Base-by-base conservation (phyloP, 2,888 invertebrate species). In the Carpatolechia fugitivella region DNA sequence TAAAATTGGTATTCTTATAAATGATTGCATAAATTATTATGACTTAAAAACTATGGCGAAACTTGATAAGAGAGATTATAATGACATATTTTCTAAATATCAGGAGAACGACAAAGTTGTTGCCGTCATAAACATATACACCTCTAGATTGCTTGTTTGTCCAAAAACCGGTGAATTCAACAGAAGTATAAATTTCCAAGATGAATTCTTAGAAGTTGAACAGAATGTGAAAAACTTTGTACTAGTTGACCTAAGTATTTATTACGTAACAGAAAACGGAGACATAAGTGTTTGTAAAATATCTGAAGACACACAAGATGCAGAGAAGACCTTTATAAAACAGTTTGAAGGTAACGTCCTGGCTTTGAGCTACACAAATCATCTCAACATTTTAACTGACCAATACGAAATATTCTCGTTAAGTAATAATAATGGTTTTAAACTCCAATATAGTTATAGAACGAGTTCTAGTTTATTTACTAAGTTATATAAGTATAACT, bases 321-420 rank as follows among this genome's bases (percentile, higher is more conserved):
- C 30, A 3, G 46, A 46, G 11, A 46, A 46, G 30, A 29, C 13
- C 3, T 46, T 30, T 30, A 13, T 46, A 29, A 46, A 46, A 13
- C 46, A 46, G 13, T 46, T 46, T 16, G 14, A 30, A n/a, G 46
- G 46, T n/a, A 46, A 46, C 13, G 46, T 46, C n/a, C 7, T 46
- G n/a, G 29, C 30, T 13, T 29, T 46, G 13, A 46, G 46, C 30
- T 46, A 46, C 7, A 46, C 46, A 46, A 46, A 46, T 46, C 46
- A 41, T 41, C 41, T 41, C 5, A 41, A 41, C 20, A 41, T 41
- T 20, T 20, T 41, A 41, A 41, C 41, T 3, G 41, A 41, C 7
- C 20, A 41, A 16, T 41, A 41, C 10, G 41, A 41, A 41, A 41
- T 41, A 6, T 20, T 20, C 20, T 41, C 41, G 10, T 1, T 41